Evolutionary conservation across 2,888 invertebrate genomes (phyloP).

Genomic region (Lithodes maja): DNA sequence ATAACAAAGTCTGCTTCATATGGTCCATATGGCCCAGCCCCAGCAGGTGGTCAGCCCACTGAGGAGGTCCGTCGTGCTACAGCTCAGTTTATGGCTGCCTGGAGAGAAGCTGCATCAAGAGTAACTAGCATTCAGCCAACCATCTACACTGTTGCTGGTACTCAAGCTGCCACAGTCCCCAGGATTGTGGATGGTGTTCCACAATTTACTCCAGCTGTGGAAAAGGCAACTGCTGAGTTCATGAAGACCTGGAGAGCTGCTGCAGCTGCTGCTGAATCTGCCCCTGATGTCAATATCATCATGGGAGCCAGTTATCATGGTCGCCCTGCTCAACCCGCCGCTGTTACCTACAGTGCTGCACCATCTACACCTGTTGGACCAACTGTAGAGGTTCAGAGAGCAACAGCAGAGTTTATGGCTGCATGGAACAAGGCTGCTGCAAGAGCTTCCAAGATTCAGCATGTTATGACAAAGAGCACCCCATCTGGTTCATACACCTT

Average conservation of each 20-base stretch:
- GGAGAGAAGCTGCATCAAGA: conserved; percentile 46
- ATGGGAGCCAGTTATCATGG: conserved; percentile 42
- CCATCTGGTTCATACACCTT: conserved; percentile 28
- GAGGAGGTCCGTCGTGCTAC: conserved; percentile 38
- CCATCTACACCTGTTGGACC: too few species aligned
- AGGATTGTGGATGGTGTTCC: conserved; percentile 45
- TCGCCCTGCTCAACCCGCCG: neutral
- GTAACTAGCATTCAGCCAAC: conserved; percentile 49
- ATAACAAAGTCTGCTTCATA: neutral
- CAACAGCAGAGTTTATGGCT: too few species aligned
- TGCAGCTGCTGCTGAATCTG: conserved; percentile 50
- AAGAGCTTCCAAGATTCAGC: neutral
- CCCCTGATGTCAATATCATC: conserved; percentile 62
- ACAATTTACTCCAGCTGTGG: conserved; percentile 33
- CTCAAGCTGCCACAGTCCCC: conserved; percentile 20
- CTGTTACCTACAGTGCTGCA: too few species aligned
- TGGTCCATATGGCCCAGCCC: conserved; percentile 4
- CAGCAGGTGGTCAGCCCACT: conserved; percentile 27
- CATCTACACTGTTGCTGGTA: conserved; percentile 43
- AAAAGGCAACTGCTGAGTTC: too few species aligned
- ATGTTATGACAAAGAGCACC: conserved; percentile 12
- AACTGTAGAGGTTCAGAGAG: too few species aligned
- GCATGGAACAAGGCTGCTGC: neutral
- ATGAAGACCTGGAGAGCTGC: too few species aligned
- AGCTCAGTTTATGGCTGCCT: conserved; percentile 41